phyloP scores from a whole-genome alignment of 2,888 invertebrate species.

The Acleris emargana region DNA sequence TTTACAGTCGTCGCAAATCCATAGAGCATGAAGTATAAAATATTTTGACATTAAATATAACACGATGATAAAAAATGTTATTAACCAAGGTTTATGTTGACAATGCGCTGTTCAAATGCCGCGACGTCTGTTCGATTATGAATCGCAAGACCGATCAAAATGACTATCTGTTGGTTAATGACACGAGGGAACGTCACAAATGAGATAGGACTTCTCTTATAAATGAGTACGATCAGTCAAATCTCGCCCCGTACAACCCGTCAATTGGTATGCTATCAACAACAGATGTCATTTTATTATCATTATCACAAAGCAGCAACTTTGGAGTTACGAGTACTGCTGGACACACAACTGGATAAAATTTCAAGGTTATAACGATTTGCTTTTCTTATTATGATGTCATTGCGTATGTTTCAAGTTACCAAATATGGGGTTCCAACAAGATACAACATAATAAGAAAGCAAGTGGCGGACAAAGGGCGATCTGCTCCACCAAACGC shows the following conservation, averaged over 20 bases:
- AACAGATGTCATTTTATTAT: slow-evolving; percentile 58
- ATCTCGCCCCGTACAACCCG: background rate
- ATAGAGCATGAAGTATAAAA: slow-evolving; percentile 58
- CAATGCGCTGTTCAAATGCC: slow-evolving; percentile 30
- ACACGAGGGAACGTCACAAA: background rate
- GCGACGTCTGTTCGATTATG: slow-evolving; percentile 26
- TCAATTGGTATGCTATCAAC: slow-evolving; percentile 21
- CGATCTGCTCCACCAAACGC: slow-evolving; percentile 78
- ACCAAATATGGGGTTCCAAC: slow-evolving; percentile 31
- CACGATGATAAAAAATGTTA: slow-evolving; percentile 27
- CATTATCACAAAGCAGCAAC: slow-evolving; percentile 56
- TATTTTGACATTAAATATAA: slow-evolving; percentile 29
- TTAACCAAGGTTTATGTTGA: slow-evolving; percentile 25
- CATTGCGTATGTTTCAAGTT: slow-evolving; percentile 40
- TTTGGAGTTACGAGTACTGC: slow-evolving; percentile 83
- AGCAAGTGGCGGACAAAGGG: slow-evolving; percentile 78
- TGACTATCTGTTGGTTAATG: slow-evolving; percentile 20
- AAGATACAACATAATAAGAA: slow-evolving; percentile 72
- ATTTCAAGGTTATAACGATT: slow-evolving; percentile 65
- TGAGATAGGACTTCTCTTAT: background rate
- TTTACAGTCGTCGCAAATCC: slow-evolving; percentile 81
- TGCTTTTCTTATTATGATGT: slow-evolving; percentile 79
- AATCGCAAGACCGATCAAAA: slow-evolving; percentile 27
- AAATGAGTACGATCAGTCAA: background rate
- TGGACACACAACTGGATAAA: slow-evolving; percentile 72